Evolutionary conservation across 2,888 invertebrate species (phyloP).

Genomic region (Tenthredo livida): DNA sequence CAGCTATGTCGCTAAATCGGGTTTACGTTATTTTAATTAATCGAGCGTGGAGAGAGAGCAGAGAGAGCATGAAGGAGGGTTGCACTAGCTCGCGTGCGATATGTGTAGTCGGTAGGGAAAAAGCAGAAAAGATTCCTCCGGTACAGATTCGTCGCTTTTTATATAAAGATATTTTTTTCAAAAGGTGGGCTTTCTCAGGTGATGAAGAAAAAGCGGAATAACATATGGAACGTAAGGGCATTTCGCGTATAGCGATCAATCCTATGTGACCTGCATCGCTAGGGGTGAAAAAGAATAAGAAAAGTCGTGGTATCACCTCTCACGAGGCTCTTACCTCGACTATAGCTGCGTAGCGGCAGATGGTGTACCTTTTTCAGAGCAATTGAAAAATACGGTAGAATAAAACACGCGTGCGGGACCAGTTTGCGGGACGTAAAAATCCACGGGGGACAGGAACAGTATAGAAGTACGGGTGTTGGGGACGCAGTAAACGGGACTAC

Average conservation of each 20-base stretch:
- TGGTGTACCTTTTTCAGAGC: slow-evolving; percentile 67
- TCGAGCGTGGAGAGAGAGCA: slow-evolving; percentile 61
- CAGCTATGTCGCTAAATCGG: slow-evolving; percentile 75
- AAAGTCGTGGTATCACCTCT: slow-evolving; percentile 1
- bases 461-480: slow-evolving; percentile 22
- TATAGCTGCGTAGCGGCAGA: slow-evolving; percentile 55
- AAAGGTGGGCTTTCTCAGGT: background rate
- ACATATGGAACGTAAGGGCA: background rate
- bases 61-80: background rate
- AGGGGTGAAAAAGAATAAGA: background rate
- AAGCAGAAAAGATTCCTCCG: background rate
- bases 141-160: background rate
- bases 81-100: background rate
- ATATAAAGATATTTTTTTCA: background rate
- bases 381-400: slow-evolving; percentile 69
- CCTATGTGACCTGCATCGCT: slow-evolving; percentile 7
- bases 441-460: slow-evolving; percentile 54
- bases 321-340: slow-evolving; percentile 1
- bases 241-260: slow-evolving; percentile 17
- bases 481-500: slow-evolving; percentile 43
- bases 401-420: slow-evolving; percentile 61
- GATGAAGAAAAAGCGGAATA: background rate
- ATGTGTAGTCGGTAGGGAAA: background rate
- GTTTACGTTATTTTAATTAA: slow-evolving; percentile 75
- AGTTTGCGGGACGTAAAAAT: slow-evolving; percentile 64